These are phyloP conservation scores for Chymomyza procnemis DNA, from an alignment of 2,888 invertebrate species.

Conservation along the genomic window DNA sequence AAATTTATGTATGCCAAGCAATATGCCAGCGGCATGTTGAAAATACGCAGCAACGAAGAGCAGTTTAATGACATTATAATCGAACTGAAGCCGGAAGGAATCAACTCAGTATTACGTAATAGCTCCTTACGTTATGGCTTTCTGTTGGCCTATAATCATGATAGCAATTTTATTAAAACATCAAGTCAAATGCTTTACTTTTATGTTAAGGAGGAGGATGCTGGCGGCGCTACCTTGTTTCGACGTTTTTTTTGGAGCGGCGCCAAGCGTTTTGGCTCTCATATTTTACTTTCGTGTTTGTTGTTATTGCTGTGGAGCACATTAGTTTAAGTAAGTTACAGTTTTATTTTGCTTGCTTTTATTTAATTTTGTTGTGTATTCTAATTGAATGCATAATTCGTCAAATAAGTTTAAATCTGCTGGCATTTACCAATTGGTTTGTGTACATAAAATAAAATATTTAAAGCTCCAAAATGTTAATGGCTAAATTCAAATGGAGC, in stretches of 20 bases:
- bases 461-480: neutral
- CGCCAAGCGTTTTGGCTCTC: neutral
- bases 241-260: slow-evolving; percentile 21
- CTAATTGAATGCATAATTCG: neutral
- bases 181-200: slow-evolving; percentile 18
- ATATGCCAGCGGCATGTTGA: slow-evolving; percentile 13
- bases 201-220: slow-evolving; percentile 24
- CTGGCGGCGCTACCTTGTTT: slow-evolving; percentile 19
- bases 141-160: slow-evolving; percentile 27
- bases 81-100: slow-evolving; percentile 3
- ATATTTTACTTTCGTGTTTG: neutral
- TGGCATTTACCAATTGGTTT: slow-evolving; percentile 5
- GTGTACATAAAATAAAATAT: neutral
- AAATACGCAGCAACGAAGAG: neutral
- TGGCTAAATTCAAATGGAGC: neutral
- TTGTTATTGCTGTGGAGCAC: neutral
- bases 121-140: slow-evolving; percentile 27
- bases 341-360: neutral
- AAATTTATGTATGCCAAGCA: slow-evolving; percentile 12
- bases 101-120: neutral
- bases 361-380: neutral
- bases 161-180: neutral
- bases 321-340: neutral
- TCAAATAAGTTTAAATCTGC: neutral
- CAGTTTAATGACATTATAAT: slow-evolving; percentile 27